A percentile compares a stretch with the other conserved stretches of the same genome.
Conservation (phyloP, 2,113 vertebrate genomes). For the Paradoxurus hermaphroditus region DNA sequence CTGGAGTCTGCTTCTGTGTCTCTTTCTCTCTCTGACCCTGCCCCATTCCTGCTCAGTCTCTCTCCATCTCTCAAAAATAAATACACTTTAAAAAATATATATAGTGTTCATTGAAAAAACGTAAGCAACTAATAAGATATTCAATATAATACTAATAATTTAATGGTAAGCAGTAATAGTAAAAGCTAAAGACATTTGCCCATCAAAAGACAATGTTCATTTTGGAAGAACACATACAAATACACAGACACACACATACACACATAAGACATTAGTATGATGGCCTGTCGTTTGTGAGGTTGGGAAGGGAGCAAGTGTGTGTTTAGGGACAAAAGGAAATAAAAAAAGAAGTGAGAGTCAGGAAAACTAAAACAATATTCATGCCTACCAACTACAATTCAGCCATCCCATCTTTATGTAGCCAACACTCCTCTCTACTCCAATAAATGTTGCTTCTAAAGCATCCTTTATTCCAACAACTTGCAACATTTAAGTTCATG, state of each 20-base stretch:
- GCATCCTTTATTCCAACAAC: not conserved
- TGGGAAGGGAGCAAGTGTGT: not conserved
- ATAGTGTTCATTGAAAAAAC: not conserved
- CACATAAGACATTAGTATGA: not conserved
- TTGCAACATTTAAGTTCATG: slow-evolving; percentile 7
- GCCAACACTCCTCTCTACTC: not conserved
- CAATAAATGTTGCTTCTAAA: not conserved
- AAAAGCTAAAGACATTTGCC: not conserved
- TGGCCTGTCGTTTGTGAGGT: not conserved
- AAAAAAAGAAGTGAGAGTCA: not conserved
- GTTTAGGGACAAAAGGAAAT: not conserved
- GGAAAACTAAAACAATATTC: not conserved
- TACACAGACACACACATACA: not conserved
- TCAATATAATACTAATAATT: not conserved
- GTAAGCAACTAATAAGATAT: not conserved
- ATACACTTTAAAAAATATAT: too few relatives aligned
- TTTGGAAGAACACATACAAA: not conserved
- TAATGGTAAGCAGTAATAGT: not conserved
- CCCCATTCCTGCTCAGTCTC: too few relatives aligned
- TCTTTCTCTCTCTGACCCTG: too few relatives aligned
- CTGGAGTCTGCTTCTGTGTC: too few relatives aligned
- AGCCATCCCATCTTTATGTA: not conserved
- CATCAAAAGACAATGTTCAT: not conserved
- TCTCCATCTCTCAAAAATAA: too few relatives aligned
- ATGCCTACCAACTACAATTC: not conserved